Base-by-base conservation (phyloP, 2,113 vertebrate genomes). In the Amblyopsis rosae region DNA sequence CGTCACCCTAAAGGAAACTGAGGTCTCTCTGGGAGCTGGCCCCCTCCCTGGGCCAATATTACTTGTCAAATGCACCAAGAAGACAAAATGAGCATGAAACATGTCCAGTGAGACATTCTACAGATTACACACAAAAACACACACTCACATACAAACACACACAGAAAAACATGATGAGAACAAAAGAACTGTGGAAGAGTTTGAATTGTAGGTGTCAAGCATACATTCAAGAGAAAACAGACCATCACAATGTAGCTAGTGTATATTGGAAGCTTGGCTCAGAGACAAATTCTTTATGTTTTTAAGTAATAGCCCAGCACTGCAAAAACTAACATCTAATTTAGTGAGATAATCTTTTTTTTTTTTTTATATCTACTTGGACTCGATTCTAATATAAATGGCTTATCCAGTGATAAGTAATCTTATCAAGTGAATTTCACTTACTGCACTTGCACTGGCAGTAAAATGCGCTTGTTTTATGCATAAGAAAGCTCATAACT, bases 61-160 rank as follows among this genome's bases (percentile, higher is more conserved):
- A 76, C 53, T 77, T 76, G 83, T 85, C 77, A 81, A 70, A 71
- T 70, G 81, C 69, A 55, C 81, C 80, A 82, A 70, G 71, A 79
- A 35, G 67, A 32, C 32, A 16, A 64, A 72, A 75, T 58, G 60
- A 72, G 32, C 63, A 74, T 72, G 79, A 82, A 79, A 87, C 80
- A 75, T 73, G 73, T 59, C 71, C 54, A 46, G 58, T 16, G 66
- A 77, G 65, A 75, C 72, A 62, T 61, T 65, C 62, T 69, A 80
- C 68, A 77, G 69, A 77, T 71, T 69, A 62, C 67, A 59, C 51
- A 73, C 72, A 56, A 13, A 17, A 9, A 33, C 8, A 56, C 26
- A 26, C 26, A 26, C 26, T 26, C 54, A 32, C 4, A 35, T 16
- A 75, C 46, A 80, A 70, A 75, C 55, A 76, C 69, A 66, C 65